A percentile compares a stretch with the other conserved stretches of the same genome.
These are phyloP conservation scores for Cremastinae sp. DNA, from an alignment of 2,888 invertebrate genomes.

Conservation along the genomic window DNA sequence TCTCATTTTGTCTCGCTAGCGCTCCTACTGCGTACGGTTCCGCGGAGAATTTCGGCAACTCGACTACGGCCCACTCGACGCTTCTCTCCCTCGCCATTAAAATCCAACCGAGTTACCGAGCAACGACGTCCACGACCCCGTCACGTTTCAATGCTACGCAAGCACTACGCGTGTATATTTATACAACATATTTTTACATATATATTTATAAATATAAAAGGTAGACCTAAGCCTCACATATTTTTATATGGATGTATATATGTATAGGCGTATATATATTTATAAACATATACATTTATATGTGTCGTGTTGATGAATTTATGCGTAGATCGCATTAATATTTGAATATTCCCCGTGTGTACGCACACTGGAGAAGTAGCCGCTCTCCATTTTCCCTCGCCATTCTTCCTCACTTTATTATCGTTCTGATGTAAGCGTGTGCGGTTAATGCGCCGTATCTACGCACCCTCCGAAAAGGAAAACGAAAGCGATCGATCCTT, in stretches of 20 bases:
- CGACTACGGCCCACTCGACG: not conserved
- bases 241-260: no score
- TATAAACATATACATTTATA: no score
- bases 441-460: slow-evolving; percentile 13
- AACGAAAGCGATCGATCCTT: slow-evolving; percentile 55
- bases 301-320: slow-evolving; percentile 39
- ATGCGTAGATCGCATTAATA: slow-evolving; percentile 51
- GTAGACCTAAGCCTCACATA: no score
- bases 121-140: not conserved
- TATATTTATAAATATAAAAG: no score
- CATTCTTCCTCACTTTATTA: slow-evolving; percentile 1
- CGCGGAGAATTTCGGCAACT: slow-evolving; percentile 29
- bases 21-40: slow-evolving; percentile 12
- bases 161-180: not conserved
- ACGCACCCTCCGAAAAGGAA: slow-evolving; percentile 49
- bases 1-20: slow-evolving; percentile 32
- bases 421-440: slow-evolving; percentile 15
- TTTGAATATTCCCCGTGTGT: not conserved
- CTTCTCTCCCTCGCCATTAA: not conserved
- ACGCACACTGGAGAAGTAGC: no score
- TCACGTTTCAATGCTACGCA: not conserved
- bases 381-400: no score
- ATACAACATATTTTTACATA: slow-evolving; percentile 1
- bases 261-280: no score
- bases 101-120: not conserved